Evolutionary conservation across 1,140 invertebrate genomes (phyloP).

Genomic region (Acromyrmex heyeri): DNA sequence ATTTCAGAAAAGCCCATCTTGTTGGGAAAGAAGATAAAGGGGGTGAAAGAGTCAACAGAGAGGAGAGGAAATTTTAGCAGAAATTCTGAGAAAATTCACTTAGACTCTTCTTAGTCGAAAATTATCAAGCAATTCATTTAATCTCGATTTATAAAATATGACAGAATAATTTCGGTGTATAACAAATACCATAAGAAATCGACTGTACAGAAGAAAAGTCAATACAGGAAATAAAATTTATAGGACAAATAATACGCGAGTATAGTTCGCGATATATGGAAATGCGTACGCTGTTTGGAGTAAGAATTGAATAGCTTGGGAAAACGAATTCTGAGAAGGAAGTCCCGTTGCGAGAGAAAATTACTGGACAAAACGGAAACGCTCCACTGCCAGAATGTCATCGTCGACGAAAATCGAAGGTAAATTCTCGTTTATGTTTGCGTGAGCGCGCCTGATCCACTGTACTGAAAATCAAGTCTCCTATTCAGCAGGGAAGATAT

Average conservation of each 20-base stretch:
- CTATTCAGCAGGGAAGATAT: background rate
- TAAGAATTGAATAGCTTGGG: slow-evolving; percentile 6
- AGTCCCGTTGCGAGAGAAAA: slow-evolving; percentile 3
- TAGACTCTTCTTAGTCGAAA: background rate
- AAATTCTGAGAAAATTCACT: background rate
- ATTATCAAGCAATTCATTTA: background rate
- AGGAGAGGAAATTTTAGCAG: background rate
- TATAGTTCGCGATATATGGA: background rate
- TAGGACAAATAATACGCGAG: background rate
- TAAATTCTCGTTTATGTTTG: slow-evolving; percentile 58
- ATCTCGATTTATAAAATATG: background rate
- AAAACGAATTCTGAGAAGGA: background rate
- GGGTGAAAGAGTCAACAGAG: slow-evolving; percentile 8
- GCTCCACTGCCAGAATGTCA: slow-evolving; percentile 31
- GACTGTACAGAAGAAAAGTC: background rate
- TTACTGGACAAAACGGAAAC: slow-evolving; percentile 22
- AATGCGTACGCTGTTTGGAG: background rate
- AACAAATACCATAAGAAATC: slow-evolving; percentile 16
- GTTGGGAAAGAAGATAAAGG: slow-evolving; percentile 6
- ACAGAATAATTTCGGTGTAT: slow-evolving; percentile 6
- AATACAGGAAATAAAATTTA: background rate
- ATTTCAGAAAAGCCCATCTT: background rate
- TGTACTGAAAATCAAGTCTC: slow-evolving; percentile 70
- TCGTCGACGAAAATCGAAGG: slow-evolving; percentile 67
- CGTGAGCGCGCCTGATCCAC: slow-evolving; percentile 36